These are phyloP conservation scores for Semaprochilodus insignis DNA, from an alignment of 2,797 vertebrate genomes.

Conservation along the genomic window DNA sequence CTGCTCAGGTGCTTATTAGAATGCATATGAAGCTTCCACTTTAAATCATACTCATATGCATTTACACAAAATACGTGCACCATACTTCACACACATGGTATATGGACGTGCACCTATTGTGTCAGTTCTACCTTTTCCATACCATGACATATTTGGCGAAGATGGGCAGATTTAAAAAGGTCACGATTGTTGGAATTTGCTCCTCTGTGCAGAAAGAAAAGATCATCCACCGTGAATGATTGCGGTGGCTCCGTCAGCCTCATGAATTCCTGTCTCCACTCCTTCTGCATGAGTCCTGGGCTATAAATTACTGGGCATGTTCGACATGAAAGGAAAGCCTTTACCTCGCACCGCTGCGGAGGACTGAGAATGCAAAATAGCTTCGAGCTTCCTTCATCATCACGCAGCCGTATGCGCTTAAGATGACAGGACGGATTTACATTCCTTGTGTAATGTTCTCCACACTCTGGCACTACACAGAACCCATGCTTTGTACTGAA, in stretches of 20 bases:
- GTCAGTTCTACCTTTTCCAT: constrained; percentile 5
- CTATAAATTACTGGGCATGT: constrained; percentile 38
- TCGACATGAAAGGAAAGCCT: constrained; percentile 31
- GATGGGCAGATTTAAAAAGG: constrained; percentile 30
- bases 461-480: neutral
- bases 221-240: constrained; percentile 22
- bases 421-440: constrained; percentile 20
- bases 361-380: constrained; percentile 39
- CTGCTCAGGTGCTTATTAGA: constrained; percentile 19
- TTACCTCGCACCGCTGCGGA: constrained; percentile 21
- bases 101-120: neutral
- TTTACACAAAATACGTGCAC: neutral
- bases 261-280: constrained; percentile 22
- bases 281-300: constrained; percentile 28
- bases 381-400: constrained; percentile 21
- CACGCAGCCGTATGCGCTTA: constrained; percentile 3
- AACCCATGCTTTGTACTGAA: neutral
- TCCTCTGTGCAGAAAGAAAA: constrained; percentile 31
- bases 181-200: constrained; percentile 30
- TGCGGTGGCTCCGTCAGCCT: neutral
- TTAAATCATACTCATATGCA: constrained; percentile 28
- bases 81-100: neutral
- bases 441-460: constrained; percentile 4
- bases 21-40: constrained; percentile 2
- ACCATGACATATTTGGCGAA: neutral